These are phyloP conservation scores for Sebastes fasciatus DNA, from an alignment of 2,113 vertebrate species.

Conservation along the genomic window DNA sequence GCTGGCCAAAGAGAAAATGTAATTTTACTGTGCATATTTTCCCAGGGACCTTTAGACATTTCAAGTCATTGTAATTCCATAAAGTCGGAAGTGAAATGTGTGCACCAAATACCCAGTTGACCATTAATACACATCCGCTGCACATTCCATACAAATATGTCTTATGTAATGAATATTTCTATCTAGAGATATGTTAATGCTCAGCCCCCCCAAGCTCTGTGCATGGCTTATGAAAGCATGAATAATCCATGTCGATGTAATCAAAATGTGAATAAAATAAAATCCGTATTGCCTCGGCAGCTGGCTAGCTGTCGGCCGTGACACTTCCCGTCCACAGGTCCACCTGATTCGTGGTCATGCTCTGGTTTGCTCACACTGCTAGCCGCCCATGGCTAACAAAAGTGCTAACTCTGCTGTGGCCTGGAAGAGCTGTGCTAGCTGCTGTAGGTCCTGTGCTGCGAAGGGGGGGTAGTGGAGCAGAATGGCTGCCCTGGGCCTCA, in stretches of 20 bases:
- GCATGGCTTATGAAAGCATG: conserved; percentile 64
- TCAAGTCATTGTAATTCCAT: conserved; percentile 33
- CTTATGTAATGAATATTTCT: conserved; percentile 53
- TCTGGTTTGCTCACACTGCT: conserved; percentile 30
- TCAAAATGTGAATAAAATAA: conserved; percentile 67
- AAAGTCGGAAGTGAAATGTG: conserved; percentile 23
- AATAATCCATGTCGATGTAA: conserved; percentile 71
- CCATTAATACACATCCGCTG: conserved; percentile 20
- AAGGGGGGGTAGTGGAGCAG: conserved; percentile 66
- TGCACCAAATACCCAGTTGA: conserved; percentile 25
- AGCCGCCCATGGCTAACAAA: conserved; percentile 37
- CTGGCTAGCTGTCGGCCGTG: conserved; percentile 34
- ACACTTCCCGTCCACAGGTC: conserved; percentile 19
- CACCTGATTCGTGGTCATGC: conserved; percentile 14
- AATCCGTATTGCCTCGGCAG: conserved; percentile 29
- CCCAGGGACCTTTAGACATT: conserved; percentile 5
- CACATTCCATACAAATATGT: conserved; percentile 25
- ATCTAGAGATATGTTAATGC: conserved; percentile 62
- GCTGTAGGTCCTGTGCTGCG: conserved; percentile 50
- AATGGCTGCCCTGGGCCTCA: conserved; percentile 73
- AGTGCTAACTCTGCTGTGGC: conserved; percentile 9
- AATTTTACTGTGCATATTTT: conserved; percentile 34
- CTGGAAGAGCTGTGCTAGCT: conserved; percentile 46
- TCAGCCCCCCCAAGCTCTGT: conserved; percentile 45
- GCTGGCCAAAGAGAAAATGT: conserved; percentile 9